Conservation (phyloP, 2,888 invertebrate species). For the Oegoconia quadripuncta region DNA sequence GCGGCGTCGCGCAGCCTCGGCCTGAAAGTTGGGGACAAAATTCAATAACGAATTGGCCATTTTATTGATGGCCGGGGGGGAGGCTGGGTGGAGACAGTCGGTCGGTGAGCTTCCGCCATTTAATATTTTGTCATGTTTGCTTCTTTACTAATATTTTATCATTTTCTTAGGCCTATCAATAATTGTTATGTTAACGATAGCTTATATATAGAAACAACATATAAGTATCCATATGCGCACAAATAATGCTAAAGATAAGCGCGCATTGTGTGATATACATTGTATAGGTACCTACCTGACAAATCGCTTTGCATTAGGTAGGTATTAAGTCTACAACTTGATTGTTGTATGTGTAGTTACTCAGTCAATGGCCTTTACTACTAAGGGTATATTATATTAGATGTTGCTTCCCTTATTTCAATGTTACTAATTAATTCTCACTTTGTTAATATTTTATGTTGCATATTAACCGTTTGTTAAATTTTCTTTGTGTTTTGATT, state of each 20-base stretch:
- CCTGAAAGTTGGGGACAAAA: constrained; percentile 70
- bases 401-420: background rate
- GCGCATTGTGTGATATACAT: constrained; percentile 21
- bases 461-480: constrained; percentile 7
- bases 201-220: constrained; percentile 11
- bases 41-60: constrained; percentile 80
- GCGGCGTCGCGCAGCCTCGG: constrained; percentile 73
- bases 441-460: constrained; percentile 6
- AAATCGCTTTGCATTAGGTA: constrained; percentile 8
- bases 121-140: constrained; percentile 51
- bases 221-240: constrained; percentile 25
- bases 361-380: background rate
- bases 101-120: constrained; percentile 72
- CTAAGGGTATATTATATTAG: constrained; percentile 1
- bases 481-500: constrained; percentile 8
- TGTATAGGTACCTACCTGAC: constrained; percentile 22
- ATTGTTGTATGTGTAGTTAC: constrained; percentile 5
- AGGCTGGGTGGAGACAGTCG: constrained; percentile 73
- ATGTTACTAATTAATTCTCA: background rate
- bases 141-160: constrained; percentile 41
- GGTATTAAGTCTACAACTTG: background rate
- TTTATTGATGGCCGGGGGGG: constrained; percentile 78
- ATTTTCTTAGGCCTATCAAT: constrained; percentile 31
- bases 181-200: constrained; percentile 28
- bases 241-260: constrained; percentile 34